A percentile compares a stretch with the other conserved stretches of the same genome.
Evolutionary conservation across 2,888 invertebrate species (phyloP).

Genomic region (Ennomos quercinarius): DNA sequence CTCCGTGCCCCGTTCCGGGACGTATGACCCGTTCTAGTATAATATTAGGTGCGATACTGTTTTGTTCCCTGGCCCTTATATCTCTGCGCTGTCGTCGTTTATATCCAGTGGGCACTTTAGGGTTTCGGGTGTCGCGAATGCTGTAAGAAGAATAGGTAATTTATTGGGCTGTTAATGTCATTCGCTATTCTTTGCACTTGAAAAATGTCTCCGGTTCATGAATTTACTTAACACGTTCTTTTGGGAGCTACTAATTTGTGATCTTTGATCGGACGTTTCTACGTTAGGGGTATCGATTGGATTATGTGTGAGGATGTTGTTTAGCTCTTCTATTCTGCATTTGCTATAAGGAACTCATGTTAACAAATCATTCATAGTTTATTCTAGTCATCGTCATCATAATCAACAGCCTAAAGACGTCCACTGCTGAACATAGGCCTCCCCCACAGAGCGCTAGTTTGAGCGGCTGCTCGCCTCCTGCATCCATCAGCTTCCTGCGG

Average conservation of each 20-base stretch:
- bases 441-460: too few relatives aligned
- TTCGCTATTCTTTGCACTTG: constrained; percentile 38
- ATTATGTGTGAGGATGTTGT: too few relatives aligned
- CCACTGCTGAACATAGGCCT: too few relatives aligned
- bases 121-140: constrained; percentile 39
- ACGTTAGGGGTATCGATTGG: too few relatives aligned
- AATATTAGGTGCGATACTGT: constrained; percentile 49
- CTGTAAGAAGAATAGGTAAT: constrained; percentile 43
- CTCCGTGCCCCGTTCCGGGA: constrained; percentile 56
- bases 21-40: constrained; percentile 51
- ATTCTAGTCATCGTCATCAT: too few relatives aligned
- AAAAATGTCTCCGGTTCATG: constrained; percentile 23
- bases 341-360: too few relatives aligned
- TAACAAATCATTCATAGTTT: too few relatives aligned
- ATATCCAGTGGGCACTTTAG: constrained; percentile 42
- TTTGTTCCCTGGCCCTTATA: constrained; percentile 40
- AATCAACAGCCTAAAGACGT: too few relatives aligned
- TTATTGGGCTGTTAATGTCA: constrained; percentile 43
- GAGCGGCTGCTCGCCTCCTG: too few relatives aligned
- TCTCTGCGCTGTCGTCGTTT: constrained; percentile 39
- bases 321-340: too few relatives aligned
- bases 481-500: too few relatives aligned
- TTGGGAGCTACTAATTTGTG: constrained; percentile 18
- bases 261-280: not conserved
- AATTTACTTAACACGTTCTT: constrained; percentile 27